These are phyloP conservation scores for Gnathonemus echidnorhynchus DNA, from an alignment of 2,113 vertebrate species.

Conservation along the genomic window DNA sequence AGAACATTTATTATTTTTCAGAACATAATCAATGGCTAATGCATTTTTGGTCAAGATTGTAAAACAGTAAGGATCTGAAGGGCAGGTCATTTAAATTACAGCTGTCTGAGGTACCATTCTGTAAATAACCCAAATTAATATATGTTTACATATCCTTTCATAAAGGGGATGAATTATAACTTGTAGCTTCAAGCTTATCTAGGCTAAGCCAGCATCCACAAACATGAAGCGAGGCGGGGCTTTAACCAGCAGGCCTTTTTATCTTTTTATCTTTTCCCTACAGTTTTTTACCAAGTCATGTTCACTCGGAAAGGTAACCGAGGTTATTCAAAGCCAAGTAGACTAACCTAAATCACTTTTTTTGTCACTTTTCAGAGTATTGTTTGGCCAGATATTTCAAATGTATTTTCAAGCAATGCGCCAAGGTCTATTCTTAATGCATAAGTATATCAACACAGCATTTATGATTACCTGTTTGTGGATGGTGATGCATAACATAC, in stretches of 20 bases:
- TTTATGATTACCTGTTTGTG: constrained; percentile 36
- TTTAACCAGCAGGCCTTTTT: constrained; percentile 4
- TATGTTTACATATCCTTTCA: not conserved
- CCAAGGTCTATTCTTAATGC: not conserved
- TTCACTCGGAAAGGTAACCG: not conserved
- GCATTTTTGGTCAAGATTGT: not conserved
- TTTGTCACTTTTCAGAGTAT: not conserved
- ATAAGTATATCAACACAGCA: not conserved
- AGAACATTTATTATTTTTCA: not conserved
- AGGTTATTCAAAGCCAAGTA: not conserved
- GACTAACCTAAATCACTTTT: not conserved
- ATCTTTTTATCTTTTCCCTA: not conserved
- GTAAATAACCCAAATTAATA: not conserved
- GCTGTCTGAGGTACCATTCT: not conserved
- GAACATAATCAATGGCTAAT: not conserved
- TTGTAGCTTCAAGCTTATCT: constrained; percentile 1
- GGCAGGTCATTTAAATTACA: not conserved
- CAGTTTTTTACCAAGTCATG: constrained; percentile 13
- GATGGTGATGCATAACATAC: not conserved
- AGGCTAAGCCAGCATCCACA: not conserved
- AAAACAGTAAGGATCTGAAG: not conserved
- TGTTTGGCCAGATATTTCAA: not conserved
- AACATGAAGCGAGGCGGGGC: not conserved
- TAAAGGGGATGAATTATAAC: not conserved
- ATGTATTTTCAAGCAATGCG: not conserved